Conservation (phyloP, 2,797 vertebrate species). For the Acipenser transmontanus region DNA sequence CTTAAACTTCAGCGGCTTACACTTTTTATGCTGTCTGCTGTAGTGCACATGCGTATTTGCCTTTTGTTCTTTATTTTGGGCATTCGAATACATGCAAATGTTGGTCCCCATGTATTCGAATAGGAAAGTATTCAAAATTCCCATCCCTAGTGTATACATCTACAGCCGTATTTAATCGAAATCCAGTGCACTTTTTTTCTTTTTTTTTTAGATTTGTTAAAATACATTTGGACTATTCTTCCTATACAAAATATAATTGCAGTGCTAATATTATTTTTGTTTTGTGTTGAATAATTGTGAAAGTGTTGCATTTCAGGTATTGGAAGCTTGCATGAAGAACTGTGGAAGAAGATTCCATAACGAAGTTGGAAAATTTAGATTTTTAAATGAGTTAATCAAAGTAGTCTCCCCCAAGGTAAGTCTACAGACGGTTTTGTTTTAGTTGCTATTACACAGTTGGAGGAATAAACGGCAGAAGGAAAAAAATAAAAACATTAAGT, state of each 20-base stretch:
- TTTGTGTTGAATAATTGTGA: conserved; percentile 4
- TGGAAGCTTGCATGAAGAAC: conserved; percentile 94
- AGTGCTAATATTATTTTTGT: conserved; percentile 7
- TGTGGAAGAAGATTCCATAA: conserved; percentile 85
- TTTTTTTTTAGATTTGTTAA: not conserved
- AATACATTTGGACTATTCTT: not conserved
- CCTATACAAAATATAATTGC: not conserved
- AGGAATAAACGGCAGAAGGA: too few relatives aligned
- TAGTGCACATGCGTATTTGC: too few relatives aligned
- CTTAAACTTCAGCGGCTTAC: too few relatives aligned
- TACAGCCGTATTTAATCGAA: not conserved
- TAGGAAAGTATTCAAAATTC: too few relatives aligned
- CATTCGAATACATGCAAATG: too few relatives aligned
- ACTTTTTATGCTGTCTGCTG: too few relatives aligned
- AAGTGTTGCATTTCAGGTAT: conserved; percentile 57
- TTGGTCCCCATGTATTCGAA: too few relatives aligned
- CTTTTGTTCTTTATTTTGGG: too few relatives aligned
- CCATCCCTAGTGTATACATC: not conserved
- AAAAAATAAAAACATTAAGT: too few relatives aligned
- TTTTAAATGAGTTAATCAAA: conserved; percentile 92
- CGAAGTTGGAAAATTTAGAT: conserved; percentile 92
- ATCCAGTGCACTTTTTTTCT: not conserved
- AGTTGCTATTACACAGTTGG: not conserved
- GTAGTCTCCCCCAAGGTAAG: conserved; percentile 92
- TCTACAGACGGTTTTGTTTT: conserved; percentile 12